These are phyloP conservation scores for Oenanthe oenanthe DNA, from an alignment of 2,113 vertebrate genomes.

Conservation along the genomic window DNA sequence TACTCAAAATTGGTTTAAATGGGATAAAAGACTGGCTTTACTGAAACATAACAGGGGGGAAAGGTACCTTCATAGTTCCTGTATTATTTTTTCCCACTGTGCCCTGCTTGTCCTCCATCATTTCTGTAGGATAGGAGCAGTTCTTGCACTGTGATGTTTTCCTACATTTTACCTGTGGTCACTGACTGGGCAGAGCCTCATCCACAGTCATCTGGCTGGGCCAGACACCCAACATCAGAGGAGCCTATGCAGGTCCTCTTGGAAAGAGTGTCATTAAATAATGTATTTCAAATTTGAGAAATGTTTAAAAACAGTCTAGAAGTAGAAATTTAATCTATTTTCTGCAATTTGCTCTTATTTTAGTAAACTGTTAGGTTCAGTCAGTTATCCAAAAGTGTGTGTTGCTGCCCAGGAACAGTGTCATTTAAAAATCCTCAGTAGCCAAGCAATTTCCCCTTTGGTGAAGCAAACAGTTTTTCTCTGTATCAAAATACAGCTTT, in stretches of 20 bases:
- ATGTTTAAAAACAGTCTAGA: background rate
- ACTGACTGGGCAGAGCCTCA: background rate
- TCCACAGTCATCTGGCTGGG: background rate
- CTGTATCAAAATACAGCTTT: background rate
- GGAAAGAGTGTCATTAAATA: background rate
- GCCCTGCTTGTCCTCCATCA: background rate
- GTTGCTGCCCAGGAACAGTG: background rate
- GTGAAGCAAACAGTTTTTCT: conserved; percentile 3
- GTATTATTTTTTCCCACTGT: background rate
- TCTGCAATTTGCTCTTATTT: background rate
- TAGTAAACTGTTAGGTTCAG: background rate
- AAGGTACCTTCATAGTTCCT: background rate
- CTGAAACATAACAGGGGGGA: background rate
- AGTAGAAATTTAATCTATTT: background rate
- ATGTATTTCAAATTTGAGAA: background rate
- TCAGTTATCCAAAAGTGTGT: background rate
- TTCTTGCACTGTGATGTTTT: background rate
- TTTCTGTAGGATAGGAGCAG: background rate
- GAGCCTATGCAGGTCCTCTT: background rate
- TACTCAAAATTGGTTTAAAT: background rate
- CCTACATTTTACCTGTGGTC: background rate
- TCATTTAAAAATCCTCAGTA: background rate
- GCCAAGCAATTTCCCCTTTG: background rate
- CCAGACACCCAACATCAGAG: background rate
- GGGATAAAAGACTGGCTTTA: background rate